Evolutionary conservation across 2,888 invertebrate genomes (phyloP), one percentile per base, ranked within the genome.

Genomic region (Melanophora roralis): DNA sequence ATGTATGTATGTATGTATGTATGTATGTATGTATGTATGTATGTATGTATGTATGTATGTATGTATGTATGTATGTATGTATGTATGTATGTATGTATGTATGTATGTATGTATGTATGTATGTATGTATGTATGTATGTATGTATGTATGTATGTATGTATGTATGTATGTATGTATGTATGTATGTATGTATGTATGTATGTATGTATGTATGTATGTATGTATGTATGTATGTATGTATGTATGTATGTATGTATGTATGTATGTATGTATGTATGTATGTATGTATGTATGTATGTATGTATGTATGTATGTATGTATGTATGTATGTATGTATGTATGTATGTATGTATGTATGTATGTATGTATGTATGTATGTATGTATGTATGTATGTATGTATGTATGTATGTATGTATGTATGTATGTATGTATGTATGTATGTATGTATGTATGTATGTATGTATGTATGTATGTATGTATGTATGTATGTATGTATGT

Each of bases 111-210:
- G 27, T 27, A 27, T 27, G 27, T 27, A 27, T 27, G 27, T 27
- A 27, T 27, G 27, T 27, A 27, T 27, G 27, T 27, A 27, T 27
- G 27, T 27, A 27, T 27, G 27, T 27, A 27, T 38, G 38, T 59
- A 12, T 27, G 34, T 60, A 11, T 62, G 40, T 71, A 11, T 32
- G n/a, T 72, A 36, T 72, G 62, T 71, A 7, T n/a, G 23, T 59
- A 38, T 60, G 9, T 51, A 40, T 23, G 11, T 45, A 32, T 14
- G 14, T 40, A 38, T 8, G 38, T 21, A 3, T 43, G 38, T 55
- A 36, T 21, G 27, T 27, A 27, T 27, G 27, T 27, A 27, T 27
- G 27, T 27, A 27, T 6, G 27, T 27, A 27, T 53, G 8, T 32
- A 7, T 14, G 9, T 21, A 5, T 23, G 23, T 21, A 49, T 49